phyloP scores from a whole-genome alignment of 1,140 invertebrate genomes.

The Lanistes nyassanus region DNA sequence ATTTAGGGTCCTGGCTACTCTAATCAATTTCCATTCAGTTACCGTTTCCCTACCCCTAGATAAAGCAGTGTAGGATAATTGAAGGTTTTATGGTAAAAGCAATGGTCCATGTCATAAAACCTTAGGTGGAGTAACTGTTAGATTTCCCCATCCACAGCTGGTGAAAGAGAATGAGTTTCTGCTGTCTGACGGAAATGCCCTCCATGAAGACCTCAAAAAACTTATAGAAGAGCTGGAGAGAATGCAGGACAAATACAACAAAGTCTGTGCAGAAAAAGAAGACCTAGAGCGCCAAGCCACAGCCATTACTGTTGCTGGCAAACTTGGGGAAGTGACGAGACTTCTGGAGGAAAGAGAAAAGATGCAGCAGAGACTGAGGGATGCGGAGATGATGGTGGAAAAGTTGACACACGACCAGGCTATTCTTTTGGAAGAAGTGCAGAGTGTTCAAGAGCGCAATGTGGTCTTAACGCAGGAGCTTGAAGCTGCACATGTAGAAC shows the following conservation, averaged over 20 bases:
- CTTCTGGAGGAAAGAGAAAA: slow-evolving; percentile 54
- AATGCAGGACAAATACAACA: slow-evolving; percentile 49
- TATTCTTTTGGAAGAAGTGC: slow-evolving; percentile 56
- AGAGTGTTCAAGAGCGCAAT: slow-evolving; percentile 51
- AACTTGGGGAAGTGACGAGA: slow-evolving; percentile 52
- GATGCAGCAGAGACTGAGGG: slow-evolving; percentile 36
- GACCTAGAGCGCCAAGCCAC: slow-evolving; percentile 46
- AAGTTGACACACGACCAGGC: slow-evolving; percentile 54
- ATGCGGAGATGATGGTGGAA: slow-evolving; percentile 37
- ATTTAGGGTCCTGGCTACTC: too few species aligned
- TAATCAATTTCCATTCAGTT: too few species aligned
- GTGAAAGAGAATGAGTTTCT: slow-evolving; percentile 56
- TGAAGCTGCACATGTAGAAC: slow-evolving; percentile 48
- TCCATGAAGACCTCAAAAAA: slow-evolving; percentile 58
- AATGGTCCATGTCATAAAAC: too few species aligned
- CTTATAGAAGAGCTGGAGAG: slow-evolving; percentile 57
- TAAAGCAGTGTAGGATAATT: too few species aligned
- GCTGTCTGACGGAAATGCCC: slow-evolving; percentile 53
- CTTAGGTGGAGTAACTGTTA: too few species aligned
- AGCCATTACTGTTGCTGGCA: slow-evolving; percentile 44
- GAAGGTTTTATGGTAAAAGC: too few species aligned
- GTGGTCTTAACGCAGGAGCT: slow-evolving; percentile 38
- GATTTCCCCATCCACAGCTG: slow-evolving; percentile 42
- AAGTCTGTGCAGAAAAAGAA: slow-evolving; percentile 47
- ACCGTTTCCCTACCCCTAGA: too few species aligned